Conservation (phyloP, 2,888 invertebrate genomes). For the Amphipyra berbera region DNA sequence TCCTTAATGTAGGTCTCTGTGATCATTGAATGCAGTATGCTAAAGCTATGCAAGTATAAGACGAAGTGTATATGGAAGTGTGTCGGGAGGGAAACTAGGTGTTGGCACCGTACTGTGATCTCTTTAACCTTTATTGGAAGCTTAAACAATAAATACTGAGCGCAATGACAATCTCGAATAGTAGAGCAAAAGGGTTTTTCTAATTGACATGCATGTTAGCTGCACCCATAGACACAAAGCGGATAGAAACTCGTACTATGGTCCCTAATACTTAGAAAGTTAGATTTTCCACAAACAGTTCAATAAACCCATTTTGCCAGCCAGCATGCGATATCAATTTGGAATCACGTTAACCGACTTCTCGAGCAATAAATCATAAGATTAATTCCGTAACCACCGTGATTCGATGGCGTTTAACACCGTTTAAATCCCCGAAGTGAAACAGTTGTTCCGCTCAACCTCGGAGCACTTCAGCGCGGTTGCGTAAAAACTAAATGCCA, state of each 20-base stretch:
- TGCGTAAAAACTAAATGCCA: slow-evolving; percentile 72
- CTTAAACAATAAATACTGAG: slow-evolving; percentile 35
- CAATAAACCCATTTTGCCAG: slow-evolving; percentile 41
- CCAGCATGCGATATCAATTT: slow-evolving; percentile 32
- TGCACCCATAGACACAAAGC: slow-evolving; percentile 15
- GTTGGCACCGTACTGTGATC: slow-evolving; percentile 30
- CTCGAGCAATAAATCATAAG: slow-evolving; percentile 49
- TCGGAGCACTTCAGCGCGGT: slow-evolving; percentile 51
- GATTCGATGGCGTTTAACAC: slow-evolving; percentile 51
- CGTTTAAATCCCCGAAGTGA: slow-evolving; percentile 58
- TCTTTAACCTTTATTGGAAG: slow-evolving; percentile 53
- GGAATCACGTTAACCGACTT: slow-evolving; percentile 34
- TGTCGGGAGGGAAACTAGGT: slow-evolving; percentile 41
- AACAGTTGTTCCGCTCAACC: slow-evolving; percentile 55
- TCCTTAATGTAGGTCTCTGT: slow-evolving; percentile 16
- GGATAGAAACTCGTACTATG: slow-evolving; percentile 28
- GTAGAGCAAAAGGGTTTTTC: slow-evolving; percentile 31
- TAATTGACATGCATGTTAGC: slow-evolving; percentile 5
- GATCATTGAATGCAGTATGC: slow-evolving; percentile 32
- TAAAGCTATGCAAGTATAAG: slow-evolving; percentile 32
- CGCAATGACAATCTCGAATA: slow-evolving; percentile 17
- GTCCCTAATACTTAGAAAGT: slow-evolving; percentile 40
- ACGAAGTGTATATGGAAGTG: slow-evolving; percentile 34
- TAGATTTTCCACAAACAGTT: slow-evolving; percentile 30
- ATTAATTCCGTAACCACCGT: slow-evolving; percentile 51